These are phyloP conservation scores for Dascyllus trimaculatus DNA, from an alignment of 2,113 vertebrate species.

Conservation along the genomic window DNA sequence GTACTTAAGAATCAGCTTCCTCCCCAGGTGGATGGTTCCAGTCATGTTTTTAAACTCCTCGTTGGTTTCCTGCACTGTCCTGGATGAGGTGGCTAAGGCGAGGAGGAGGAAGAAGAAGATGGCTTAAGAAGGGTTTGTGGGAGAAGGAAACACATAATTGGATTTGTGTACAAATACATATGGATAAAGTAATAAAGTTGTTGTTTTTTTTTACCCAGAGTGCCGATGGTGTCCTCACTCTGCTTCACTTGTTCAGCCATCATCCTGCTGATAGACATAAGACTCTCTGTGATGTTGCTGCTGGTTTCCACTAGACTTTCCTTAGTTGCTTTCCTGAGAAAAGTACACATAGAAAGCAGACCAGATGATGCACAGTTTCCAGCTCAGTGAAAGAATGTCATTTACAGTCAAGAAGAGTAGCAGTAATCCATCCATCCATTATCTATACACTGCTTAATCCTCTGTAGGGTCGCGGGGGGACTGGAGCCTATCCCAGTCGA, in stretches of 20 bases:
- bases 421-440: too few relatives aligned
- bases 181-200: not conserved
- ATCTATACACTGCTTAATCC: too few relatives aligned
- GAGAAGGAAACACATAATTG: not conserved
- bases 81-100: constrained; percentile 89
- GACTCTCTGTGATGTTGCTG: constrained; percentile 91
- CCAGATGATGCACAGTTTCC: not conserved
- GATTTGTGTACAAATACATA: not conserved
- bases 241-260: constrained; percentile 96
- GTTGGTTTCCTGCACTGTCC: constrained; percentile 93
- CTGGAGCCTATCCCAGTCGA: too few relatives aligned
- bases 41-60: constrained; percentile 97
- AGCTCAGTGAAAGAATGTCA: too few relatives aligned
- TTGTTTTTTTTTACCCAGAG: constrained; percentile 83
- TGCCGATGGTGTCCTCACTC: constrained; percentile 91
- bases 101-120: not conserved
- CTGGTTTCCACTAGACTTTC: constrained; percentile 91
- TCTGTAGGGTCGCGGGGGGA: too few relatives aligned
- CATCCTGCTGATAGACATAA: constrained; percentile 95
- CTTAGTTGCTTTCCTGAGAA: constrained; percentile 88
- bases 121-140: not conserved
- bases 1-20: constrained; percentile 95
- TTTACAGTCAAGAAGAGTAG: too few relatives aligned
- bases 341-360: constrained; percentile 24
- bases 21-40: constrained; percentile 92